Conservation (phyloP, 2,797 vertebrate species). For the Anas georgica region DNA sequence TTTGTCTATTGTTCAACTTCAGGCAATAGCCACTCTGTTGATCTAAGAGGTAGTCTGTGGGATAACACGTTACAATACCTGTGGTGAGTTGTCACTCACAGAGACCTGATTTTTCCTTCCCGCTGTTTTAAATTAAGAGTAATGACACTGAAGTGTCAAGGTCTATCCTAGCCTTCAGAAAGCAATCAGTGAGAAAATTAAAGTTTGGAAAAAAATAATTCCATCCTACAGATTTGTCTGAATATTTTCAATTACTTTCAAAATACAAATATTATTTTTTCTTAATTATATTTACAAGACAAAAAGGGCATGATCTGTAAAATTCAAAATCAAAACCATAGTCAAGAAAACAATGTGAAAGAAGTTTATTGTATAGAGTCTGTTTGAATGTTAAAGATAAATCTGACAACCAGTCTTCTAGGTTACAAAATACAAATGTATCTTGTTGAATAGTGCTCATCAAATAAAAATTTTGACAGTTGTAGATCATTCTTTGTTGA, state of each 20-base stretch:
- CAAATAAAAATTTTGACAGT: neutral
- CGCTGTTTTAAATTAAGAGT: neutral
- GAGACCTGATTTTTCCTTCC: neutral
- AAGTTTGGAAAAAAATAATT: neutral
- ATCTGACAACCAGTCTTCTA: neutral
- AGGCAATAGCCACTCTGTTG: neutral
- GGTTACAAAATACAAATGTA: neutral
- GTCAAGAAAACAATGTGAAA: neutral
- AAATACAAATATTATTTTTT: neutral
- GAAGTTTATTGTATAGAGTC: neutral
- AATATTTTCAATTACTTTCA: neutral
- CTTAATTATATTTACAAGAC: neutral
- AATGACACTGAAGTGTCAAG: neutral
- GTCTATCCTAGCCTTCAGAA: neutral
- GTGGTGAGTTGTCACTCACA: neutral
- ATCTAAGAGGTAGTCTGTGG: neutral
- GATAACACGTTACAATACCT: neutral
- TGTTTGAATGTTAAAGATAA: neutral
- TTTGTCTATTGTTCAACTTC: neutral
- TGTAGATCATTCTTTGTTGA: neutral
- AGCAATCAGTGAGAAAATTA: neutral
- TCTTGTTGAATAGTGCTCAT: neutral
- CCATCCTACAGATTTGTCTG: neutral
- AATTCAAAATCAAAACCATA: neutral
- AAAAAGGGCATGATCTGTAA: neutral